phyloP scores from a whole-genome alignment of 2,888 invertebrate species.

The Leuctra nigra region DNA sequence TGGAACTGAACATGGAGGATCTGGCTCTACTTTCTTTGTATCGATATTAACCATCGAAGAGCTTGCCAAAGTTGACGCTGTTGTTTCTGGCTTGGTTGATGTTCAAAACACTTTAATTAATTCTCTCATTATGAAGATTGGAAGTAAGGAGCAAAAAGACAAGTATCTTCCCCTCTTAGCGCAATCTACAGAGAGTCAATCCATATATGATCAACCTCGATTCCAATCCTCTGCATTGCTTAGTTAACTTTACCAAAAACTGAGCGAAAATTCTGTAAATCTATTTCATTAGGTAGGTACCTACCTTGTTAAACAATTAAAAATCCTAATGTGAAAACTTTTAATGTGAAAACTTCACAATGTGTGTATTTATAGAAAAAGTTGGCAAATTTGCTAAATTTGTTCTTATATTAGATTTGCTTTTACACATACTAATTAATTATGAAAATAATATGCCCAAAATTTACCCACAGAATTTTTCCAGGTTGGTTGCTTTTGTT shows the following conservation, averaged over 20 bases:
- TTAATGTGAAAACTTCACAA: no score
- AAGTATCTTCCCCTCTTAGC: constrained; percentile 83
- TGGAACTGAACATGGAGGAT: constrained; percentile 78
- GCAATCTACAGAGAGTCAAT: no score
- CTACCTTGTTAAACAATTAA: neutral
- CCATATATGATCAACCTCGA: constrained; percentile 62
- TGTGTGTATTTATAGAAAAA: no score
- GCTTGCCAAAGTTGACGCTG: constrained; percentile 84
- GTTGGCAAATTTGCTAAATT: no score
- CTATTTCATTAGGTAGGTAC: no score
- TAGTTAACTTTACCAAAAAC: neutral
- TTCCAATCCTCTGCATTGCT: neutral
- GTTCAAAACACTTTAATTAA: constrained; percentile 94
- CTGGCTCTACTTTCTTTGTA: constrained; percentile 83
- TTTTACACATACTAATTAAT: no score
- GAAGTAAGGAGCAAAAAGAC: constrained; percentile 80
- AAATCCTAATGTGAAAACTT: neutral
- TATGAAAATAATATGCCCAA: no score
- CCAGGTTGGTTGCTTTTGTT: constrained; percentile 85
- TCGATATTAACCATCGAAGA: constrained; percentile 89
- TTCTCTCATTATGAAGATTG: constrained; percentile 74
- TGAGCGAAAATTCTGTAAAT: no score
- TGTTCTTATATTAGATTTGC: no score
- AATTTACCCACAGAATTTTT: no score
- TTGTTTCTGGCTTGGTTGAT: constrained; percentile 82